A percentile compares a stretch with the other conserved stretches of the same genome.
phyloP scores from a whole-genome alignment of 2,888 invertebrate genomes.

The Muscina levida region DNA sequence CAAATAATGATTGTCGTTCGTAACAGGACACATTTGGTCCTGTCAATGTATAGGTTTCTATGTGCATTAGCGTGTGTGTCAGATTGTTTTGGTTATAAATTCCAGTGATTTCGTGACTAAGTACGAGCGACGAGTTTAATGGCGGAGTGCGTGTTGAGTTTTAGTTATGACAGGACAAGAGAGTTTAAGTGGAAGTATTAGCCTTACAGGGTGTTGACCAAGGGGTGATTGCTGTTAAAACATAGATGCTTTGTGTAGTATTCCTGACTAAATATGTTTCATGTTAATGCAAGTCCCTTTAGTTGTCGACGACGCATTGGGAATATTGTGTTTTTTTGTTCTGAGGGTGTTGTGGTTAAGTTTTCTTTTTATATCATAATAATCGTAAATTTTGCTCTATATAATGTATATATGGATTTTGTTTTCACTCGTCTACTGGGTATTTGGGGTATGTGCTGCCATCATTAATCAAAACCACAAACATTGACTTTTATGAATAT shows the following conservation, averaged over 20 bases:
- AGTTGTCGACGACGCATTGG: no score
- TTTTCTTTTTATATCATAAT: not conserved
- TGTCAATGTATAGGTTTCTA: not conserved
- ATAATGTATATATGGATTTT: not conserved
- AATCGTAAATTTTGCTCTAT: slow-evolving; percentile 1
- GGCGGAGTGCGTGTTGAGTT: no score
- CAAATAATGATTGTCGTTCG: slow-evolving; percentile 15
- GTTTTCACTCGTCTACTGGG: no score
- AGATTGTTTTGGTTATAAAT: slow-evolving; percentile 7
- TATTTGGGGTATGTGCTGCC: not conserved
- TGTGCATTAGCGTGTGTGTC: not conserved
- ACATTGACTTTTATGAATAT: slow-evolving; percentile 12
- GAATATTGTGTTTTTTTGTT: no score
- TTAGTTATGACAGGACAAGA: no score
- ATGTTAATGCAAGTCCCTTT: no score
- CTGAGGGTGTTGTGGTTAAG: no score
- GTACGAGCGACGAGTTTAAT: not conserved
- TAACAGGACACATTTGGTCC: slow-evolving; percentile 19
- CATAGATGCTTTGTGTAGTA: no score
- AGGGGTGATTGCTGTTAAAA: no score
- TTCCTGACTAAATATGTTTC: no score
- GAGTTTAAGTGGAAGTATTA: no score
- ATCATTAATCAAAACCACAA: slow-evolving; percentile 14
- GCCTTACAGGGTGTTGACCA: no score
- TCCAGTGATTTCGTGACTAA: slow-evolving; percentile 18